phyloP scores from a whole-genome alignment of 1,140 invertebrate species.

The Cheumatopsyche charites region DNA sequence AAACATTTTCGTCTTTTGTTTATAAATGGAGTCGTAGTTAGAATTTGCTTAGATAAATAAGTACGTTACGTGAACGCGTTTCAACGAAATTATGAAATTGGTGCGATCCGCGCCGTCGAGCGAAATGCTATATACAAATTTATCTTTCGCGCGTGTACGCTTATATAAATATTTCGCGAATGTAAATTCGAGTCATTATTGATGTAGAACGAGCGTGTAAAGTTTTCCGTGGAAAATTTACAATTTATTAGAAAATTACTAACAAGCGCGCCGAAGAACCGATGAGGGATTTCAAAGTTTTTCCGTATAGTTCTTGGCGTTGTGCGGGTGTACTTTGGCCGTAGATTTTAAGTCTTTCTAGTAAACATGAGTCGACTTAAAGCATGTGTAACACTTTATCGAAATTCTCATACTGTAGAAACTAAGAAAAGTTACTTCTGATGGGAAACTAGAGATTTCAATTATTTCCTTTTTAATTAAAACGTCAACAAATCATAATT shows the following conservation, averaged over 20 bases:
- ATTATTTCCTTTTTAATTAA: conserved; percentile 9
- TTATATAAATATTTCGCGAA: too few relatives aligned
- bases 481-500: too few relatives aligned
- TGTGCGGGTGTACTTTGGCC: neutral
- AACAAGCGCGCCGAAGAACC: conserved; percentile 19
- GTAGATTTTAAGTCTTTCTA: conserved; percentile 6
- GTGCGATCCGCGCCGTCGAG: too few relatives aligned
- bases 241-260: conserved; percentile 30
- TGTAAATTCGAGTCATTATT: neutral
- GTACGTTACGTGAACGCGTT: too few relatives aligned
- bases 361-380: conserved; percentile 4
- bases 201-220: neutral
- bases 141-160: too few relatives aligned
- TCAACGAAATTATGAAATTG: too few relatives aligned
- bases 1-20: too few relatives aligned
- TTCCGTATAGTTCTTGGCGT: neutral
- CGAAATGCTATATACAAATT: too few relatives aligned
- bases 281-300: conserved; percentile 28
- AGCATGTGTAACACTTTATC: conserved; percentile 17
- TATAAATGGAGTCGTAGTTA: too few relatives aligned
- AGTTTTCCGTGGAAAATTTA: neutral
- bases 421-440: neutral
- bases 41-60: too few relatives aligned
- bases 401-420: neutral
- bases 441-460: neutral